Percentiles rank a stretch among this genome's conserved stretches.
These are phyloP conservation scores for Amphipyra tragopoginis DNA, from an alignment of 2,888 invertebrate genomes.

Conservation along the genomic window DNA sequence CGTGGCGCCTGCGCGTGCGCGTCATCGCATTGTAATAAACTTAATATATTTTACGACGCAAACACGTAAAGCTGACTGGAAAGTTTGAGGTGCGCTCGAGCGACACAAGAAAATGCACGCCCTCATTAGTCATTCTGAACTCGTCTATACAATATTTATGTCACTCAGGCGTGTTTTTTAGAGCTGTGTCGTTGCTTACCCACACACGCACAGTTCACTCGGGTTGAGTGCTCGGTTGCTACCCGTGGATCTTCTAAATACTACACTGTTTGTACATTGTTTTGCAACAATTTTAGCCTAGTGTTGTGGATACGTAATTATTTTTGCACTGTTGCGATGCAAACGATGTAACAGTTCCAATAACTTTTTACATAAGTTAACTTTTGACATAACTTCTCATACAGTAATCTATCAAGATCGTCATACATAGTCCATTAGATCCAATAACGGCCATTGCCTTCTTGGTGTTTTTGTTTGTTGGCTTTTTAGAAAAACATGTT, in stretches of 20 bases:
- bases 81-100: constrained; percentile 50
- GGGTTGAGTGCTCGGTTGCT: constrained; percentile 44
- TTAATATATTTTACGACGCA: constrained; percentile 31
- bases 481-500: too few relatives aligned
- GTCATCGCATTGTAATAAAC: constrained; percentile 14
- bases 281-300: not conserved
- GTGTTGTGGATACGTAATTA: not conserved
- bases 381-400: too few relatives aligned
- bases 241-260: constrained; percentile 23
- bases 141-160: constrained; percentile 86
- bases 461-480: too few relatives aligned
- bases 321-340: too few relatives aligned
- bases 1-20: constrained; percentile 7
- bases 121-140: constrained; percentile 82
- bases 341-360: too few relatives aligned
- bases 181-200: constrained; percentile 59
- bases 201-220: constrained; percentile 44
- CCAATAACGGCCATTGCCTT: too few relatives aligned
- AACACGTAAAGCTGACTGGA: constrained; percentile 37
- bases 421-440: too few relatives aligned
- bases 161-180: constrained; percentile 77
- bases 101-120: constrained; percentile 70
- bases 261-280: constrained; percentile 2
- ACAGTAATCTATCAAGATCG: too few relatives aligned
- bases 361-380: too few relatives aligned